These are phyloP conservation scores for Platypus cylindrus DNA, from an alignment of 2,888 invertebrate species.

Conservation along the genomic window DNA sequence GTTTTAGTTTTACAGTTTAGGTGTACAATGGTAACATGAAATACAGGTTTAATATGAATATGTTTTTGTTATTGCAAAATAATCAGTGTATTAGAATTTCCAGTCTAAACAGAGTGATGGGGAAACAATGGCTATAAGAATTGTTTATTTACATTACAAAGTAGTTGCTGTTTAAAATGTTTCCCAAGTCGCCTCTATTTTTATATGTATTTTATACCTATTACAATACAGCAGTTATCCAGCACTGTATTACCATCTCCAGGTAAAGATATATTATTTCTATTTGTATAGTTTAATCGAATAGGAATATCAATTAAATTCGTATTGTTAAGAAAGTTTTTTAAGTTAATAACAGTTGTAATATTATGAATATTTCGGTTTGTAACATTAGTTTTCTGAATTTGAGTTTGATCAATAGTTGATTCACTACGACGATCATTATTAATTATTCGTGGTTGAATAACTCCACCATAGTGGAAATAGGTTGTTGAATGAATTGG, in stretches of 20 bases:
- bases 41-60: too few species aligned
- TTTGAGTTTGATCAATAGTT: background rate
- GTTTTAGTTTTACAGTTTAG: too few species aligned
- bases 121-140: too few species aligned
- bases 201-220: slow-evolving; percentile 22
- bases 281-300: slow-evolving; percentile 30
- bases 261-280: slow-evolving; percentile 30
- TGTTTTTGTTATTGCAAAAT: too few species aligned
- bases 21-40: too few species aligned
- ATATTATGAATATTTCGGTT: slow-evolving; percentile 27
- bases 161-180: slow-evolving; percentile 1
- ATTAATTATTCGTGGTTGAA: too few species aligned
- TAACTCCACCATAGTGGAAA: too few species aligned
- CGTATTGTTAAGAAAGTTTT: slow-evolving; percentile 34
- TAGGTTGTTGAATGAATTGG: too few species aligned
- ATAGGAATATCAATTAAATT: slow-evolving; percentile 34
- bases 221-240: slow-evolving; percentile 30
- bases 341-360: slow-evolving; percentile 33
- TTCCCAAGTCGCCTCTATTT: too few species aligned
- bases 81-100: background rate
- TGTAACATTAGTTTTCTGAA: slow-evolving; percentile 7
- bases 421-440: too few species aligned
- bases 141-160: slow-evolving; percentile 3
- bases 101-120: background rate
- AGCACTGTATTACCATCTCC: slow-evolving; percentile 5